Evolutionary conservation across 2,888 invertebrate genomes (phyloP).

Genomic region (Ophioninae sp.): DNA sequence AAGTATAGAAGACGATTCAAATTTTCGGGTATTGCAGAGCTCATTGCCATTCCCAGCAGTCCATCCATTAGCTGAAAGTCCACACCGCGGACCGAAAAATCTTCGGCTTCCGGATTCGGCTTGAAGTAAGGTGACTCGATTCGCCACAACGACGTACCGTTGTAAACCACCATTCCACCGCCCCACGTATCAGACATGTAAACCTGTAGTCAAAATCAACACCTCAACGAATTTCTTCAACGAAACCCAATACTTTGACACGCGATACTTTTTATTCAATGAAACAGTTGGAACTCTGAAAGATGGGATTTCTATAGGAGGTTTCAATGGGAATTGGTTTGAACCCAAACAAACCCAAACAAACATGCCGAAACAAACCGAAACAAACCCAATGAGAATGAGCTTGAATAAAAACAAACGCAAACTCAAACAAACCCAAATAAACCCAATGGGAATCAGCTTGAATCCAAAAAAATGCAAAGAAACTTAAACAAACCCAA

Average conservation of each 20-base stretch:
- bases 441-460: too few relatives aligned
- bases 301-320: too few relatives aligned
- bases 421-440: too few relatives aligned
- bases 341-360: too few relatives aligned
- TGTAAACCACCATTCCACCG: constrained; percentile 16
- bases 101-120: neutral
- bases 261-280: constrained; percentile 3
- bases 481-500: too few relatives aligned
- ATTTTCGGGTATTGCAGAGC: neutral
- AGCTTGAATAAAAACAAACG: too few relatives aligned
- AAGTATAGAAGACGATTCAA: constrained; percentile 24
- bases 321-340: too few relatives aligned
- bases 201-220: neutral
- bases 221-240: neutral
- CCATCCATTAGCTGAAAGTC: neutral
- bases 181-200: constrained; percentile 11
- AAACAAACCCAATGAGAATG: too few relatives aligned
- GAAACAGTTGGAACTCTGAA: too few relatives aligned
- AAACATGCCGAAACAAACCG: too few relatives aligned
- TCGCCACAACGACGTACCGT: constrained; percentile 4
- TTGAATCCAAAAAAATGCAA: too few relatives aligned
- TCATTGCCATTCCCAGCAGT: constrained; percentile 11
- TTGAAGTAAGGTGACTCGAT: constrained; percentile 13
- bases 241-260: neutral
- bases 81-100: constrained; percentile 16